Conservation (phyloP, 92 coral and sea anemone genomes). For the Virgularia gustaviana region DNA sequence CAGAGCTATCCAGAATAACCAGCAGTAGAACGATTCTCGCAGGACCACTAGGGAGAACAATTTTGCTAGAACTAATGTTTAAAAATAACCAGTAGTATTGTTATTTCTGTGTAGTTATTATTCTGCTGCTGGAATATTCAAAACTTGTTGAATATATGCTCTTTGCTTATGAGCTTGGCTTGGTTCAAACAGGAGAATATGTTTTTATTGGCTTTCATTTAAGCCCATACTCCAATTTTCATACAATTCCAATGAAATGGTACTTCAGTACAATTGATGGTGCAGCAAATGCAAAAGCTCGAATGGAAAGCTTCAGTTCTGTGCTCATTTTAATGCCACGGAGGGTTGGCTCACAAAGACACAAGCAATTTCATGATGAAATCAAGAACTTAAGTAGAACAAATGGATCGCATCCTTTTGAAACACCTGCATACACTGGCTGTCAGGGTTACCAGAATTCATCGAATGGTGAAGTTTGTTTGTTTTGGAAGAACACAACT, state of each 20-base stretch:
- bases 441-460: no score
- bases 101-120: constrained; percentile 55
- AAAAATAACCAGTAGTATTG: background rate
- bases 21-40: no score
- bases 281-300: background rate
- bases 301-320: constrained; percentile 37
- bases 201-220: constrained; percentile 63
- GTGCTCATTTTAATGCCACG: constrained; percentile 28
- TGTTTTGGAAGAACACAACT: no score
- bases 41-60: constrained; percentile 10
- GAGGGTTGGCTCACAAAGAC: background rate
- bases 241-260: constrained; percentile 6
- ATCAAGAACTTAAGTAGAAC: constrained; percentile 7
- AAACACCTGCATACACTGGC: background rate
- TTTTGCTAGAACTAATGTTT: background rate
- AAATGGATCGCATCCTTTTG: constrained; percentile 25
- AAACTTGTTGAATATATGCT: constrained; percentile 51
- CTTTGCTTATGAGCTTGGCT: constrained; percentile 52
- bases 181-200: constrained; percentile 61
- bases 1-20: no score
- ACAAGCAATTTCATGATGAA: background rate
- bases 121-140: constrained; percentile 42
- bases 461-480: no score
- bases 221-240: constrained; percentile 9
- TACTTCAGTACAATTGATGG: constrained; percentile 1